These are phyloP conservation scores for Callinectes sapidus DNA, from an alignment of 2,888 invertebrate genomes.

Conservation along the genomic window DNA sequence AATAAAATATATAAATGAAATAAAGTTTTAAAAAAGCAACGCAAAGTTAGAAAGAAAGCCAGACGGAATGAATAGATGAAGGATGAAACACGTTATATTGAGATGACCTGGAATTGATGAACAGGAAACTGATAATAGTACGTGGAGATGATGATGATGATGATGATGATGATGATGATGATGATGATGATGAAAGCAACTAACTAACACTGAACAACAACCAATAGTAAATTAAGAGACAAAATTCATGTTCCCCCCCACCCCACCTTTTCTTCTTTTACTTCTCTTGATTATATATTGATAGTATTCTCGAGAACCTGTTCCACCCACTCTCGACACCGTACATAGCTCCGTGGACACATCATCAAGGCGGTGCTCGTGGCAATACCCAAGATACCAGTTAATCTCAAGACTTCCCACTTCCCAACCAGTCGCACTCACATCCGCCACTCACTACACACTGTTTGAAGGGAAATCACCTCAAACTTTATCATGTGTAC, in stretches of 20 bases:
- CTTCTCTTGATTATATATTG: not conserved
- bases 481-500: not conserved
- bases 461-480: not conserved
- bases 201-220: not conserved
- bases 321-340: not conserved
- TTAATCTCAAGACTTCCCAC: not conserved
- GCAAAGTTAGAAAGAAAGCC: no score
- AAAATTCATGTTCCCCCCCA: not conserved
- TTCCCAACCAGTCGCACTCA: not conserved
- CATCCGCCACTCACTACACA: not conserved
- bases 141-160: no score
- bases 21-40: no score
- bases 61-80: no score
- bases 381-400: not conserved
- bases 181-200: not conserved
- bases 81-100: no score
- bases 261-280: not conserved
- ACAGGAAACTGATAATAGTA: no score
- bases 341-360: not conserved
- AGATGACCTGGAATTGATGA: no score
- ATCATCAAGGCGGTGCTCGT: not conserved
- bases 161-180: not conserved
- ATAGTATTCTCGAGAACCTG: not conserved
- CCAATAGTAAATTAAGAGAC: not conserved
- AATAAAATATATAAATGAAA: no score